A percentile compares a stretch with the other conserved stretches of the same genome.
Conservation (phyloP, 2,797 vertebrate species). For the Denticeps clupeoides region DNA sequence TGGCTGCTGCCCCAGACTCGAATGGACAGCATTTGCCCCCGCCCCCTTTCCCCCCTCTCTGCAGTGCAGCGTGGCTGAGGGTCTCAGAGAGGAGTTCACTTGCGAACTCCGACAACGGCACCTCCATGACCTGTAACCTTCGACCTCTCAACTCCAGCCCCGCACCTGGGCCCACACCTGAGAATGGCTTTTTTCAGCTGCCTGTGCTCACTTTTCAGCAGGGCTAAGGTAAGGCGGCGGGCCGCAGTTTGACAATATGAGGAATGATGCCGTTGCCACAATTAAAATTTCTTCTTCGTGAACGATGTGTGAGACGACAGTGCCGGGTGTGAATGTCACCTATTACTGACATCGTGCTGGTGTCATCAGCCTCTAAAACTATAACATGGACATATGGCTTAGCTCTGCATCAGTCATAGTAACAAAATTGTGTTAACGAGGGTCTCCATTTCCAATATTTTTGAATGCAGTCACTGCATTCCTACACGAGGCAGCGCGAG, state of each 20-base stretch:
- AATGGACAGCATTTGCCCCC: slow-evolving; percentile 17
- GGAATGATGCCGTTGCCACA: no score
- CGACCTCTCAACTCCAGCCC: slow-evolving; percentile 17
- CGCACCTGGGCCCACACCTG: slow-evolving; percentile 6
- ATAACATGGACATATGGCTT: no score
- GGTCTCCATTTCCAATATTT: no score
- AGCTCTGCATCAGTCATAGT: no score
- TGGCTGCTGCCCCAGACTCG: slow-evolving; percentile 14
- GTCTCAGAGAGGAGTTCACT: background rate
- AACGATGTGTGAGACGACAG: no score
- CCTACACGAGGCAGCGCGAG: background rate
- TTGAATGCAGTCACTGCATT: no score
- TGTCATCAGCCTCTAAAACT: no score
- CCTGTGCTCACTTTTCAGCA: slow-evolving; percentile 20
- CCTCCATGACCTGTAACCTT: slow-evolving; percentile 11
- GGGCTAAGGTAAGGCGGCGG: slow-evolving; percentile 21
- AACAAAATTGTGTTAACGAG: no score
- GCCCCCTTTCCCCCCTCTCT: slow-evolving; percentile 10
- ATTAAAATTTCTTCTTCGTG: no score
- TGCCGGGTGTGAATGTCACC: no score
- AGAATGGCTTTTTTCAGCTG: slow-evolving; percentile 24
- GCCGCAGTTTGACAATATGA: background rate
- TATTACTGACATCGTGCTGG: no score
- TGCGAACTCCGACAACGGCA: background rate
- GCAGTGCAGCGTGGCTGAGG: slow-evolving; percentile 1